phyloP scores from a whole-genome alignment of 1,140 invertebrate genomes.

The Eulimnadia texana region DNA sequence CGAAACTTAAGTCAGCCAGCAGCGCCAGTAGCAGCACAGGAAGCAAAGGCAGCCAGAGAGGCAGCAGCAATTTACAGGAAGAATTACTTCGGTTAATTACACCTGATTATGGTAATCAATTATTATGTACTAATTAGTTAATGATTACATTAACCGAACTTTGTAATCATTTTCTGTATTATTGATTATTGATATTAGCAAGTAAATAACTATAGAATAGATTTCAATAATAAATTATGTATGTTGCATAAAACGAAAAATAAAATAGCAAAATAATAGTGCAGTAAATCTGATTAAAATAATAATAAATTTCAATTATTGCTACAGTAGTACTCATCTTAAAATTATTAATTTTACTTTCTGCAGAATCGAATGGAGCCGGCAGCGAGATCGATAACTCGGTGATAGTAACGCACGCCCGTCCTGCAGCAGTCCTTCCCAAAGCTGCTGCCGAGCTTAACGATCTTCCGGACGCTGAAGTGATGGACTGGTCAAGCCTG shows the following conservation, averaged over 20 bases:
- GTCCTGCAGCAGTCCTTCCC: constrained; percentile 54
- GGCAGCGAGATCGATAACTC: constrained; percentile 26
- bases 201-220: no score
- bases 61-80: constrained; percentile 60
- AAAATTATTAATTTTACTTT: no score
- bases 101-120: constrained; percentile 40
- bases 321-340: no score
- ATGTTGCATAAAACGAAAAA: no score
- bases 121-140: no score
- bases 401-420: constrained; percentile 52
- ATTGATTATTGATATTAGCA: no score
- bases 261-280: no score
- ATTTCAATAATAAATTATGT: no score
- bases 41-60: constrained; percentile 19
- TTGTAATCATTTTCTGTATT: no score
- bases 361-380: constrained; percentile 22
- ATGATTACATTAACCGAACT: no score
- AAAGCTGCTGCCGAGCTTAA: constrained; percentile 25
- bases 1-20: constrained; percentile 7
- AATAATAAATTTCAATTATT: no score
- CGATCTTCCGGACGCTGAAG: constrained; percentile 36
- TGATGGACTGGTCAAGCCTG: constrained; percentile 58
- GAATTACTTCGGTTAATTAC: constrained; percentile 78
- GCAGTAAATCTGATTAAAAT: no score
- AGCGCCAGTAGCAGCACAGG: constrained; percentile 18